A percentile compares a stretch with the other conserved stretches of the same genome.
Evolutionary conservation across 2,888 invertebrate species (phyloP).

Genomic region (Eledona agricola): DNA sequence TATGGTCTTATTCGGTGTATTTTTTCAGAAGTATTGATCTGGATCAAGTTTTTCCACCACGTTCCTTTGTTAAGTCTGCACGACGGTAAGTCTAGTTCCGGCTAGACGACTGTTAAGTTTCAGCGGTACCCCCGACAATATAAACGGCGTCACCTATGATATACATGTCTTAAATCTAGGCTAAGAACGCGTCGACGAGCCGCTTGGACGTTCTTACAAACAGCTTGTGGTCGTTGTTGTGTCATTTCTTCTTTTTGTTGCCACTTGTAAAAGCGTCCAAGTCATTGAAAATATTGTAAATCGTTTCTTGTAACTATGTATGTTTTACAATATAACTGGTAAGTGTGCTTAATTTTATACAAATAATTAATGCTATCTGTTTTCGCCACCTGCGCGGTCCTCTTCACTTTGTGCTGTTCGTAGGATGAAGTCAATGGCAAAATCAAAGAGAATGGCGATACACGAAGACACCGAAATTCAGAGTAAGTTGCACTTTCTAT

Average conservation of each 20-base stretch:
- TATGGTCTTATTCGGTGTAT: slow-evolving; percentile 76
- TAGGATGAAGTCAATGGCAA: slow-evolving; percentile 66
- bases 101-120: slow-evolving; percentile 60
- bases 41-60: slow-evolving; percentile 68
- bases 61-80: slow-evolving; percentile 69
- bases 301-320: slow-evolving; percentile 28
- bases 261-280: slow-evolving; percentile 29
- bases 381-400: slow-evolving; percentile 57
- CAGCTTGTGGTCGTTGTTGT: slow-evolving; percentile 1
- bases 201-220: slow-evolving; percentile 14
- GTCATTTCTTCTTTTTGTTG: not conserved
- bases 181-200: slow-evolving; percentile 14
- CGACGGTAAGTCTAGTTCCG: slow-evolving; percentile 75
- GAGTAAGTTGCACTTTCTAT: slow-evolving; percentile 63
- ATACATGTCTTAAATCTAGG: slow-evolving; percentile 32
- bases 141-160: slow-evolving; percentile 25
- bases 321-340: slow-evolving; percentile 32
- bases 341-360: slow-evolving; percentile 23
- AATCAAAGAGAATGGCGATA: slow-evolving; percentile 71
- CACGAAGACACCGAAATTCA: slow-evolving; percentile 62
- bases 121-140: slow-evolving; percentile 46
- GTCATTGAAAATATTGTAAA: slow-evolving; percentile 22
- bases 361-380: slow-evolving; percentile 62
- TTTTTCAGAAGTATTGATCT: slow-evolving; percentile 81
- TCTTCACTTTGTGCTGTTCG: slow-evolving; percentile 63